Evolutionary conservation across 1,140 invertebrate genomes (phyloP).

Genomic region (Pachyrhynchus sulphureomaculatus): DNA sequence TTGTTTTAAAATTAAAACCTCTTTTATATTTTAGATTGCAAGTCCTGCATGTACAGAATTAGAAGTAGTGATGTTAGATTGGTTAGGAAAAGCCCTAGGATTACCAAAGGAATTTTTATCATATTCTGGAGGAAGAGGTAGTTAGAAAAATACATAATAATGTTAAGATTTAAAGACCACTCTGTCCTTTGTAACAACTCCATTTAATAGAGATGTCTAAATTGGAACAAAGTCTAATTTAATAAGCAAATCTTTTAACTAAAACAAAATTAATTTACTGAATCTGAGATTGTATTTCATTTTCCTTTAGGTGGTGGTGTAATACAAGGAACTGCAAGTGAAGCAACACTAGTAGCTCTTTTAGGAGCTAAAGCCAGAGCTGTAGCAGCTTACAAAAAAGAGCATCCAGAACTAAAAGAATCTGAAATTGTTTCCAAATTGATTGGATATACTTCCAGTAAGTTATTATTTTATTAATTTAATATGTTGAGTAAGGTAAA

Average conservation of each 20-base stretch:
- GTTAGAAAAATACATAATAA: background rate
- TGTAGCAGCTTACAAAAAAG: constrained; percentile 68
- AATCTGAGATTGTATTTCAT: background rate
- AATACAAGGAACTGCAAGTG: constrained; percentile 87
- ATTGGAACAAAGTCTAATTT: too few species aligned
- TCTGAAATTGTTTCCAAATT: constrained; percentile 83
- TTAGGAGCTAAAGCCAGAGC: constrained; percentile 84
- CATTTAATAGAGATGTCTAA: too few species aligned
- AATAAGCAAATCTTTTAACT: too few species aligned
- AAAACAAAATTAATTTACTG: too few species aligned
- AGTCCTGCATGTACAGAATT: constrained; percentile 97
- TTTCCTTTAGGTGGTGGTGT: constrained; percentile 78
- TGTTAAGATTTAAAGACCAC: background rate
- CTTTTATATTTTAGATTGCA: constrained; percentile 73
- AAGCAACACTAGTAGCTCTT: constrained; percentile 83
- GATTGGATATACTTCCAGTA: constrained; percentile 81
- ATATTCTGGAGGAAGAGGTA: constrained; percentile 68
- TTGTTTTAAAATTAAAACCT: too few species aligned
- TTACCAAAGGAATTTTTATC: constrained; percentile 87
- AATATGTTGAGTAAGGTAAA: too few species aligned
- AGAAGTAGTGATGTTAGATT: constrained; percentile 96
- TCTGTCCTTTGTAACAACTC: too few species aligned
- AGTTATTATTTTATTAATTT: too few species aligned
- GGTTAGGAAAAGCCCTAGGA: constrained; percentile 93
- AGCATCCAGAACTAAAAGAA: constrained; percentile 77